Conservation (phyloP, 2,888 invertebrate species). For the Uropetala carovei region DNA sequence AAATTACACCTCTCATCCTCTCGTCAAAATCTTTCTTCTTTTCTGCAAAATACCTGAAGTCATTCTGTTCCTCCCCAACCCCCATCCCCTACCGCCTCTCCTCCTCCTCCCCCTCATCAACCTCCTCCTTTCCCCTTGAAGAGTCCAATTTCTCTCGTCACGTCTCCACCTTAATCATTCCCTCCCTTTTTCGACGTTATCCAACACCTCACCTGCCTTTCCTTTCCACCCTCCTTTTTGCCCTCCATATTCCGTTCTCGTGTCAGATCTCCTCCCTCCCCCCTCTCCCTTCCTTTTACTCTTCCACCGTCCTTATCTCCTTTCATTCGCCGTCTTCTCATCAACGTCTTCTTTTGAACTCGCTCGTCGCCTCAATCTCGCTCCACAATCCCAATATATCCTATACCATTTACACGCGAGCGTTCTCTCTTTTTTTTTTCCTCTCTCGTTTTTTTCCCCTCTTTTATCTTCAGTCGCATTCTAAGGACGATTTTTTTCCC, state of each 20-base stretch:
- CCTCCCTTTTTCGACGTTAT: neutral
- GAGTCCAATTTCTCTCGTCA: constrained; percentile 6
- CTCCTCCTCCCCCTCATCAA: neutral
- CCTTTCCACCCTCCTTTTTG: neutral
- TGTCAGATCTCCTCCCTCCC: neutral
- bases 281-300: neutral
- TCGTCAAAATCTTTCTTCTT: no score
- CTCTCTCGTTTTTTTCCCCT: neutral
- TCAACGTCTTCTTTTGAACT: constrained; percentile 14
- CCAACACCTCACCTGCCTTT: neutral
- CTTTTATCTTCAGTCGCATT: no score
- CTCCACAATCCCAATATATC: neutral
- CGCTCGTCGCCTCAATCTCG: neutral
- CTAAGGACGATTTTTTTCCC: neutral
- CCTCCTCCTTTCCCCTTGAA: neutral
- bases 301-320: neutral
- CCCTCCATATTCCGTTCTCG: no score
- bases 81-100: neutral
- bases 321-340: constrained; percentile 16
- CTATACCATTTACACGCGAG: neutral
- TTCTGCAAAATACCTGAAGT: neutral
- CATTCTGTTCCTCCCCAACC: neutral
- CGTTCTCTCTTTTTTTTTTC: neutral
- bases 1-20: no score
- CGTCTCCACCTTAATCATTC: neutral